phyloP scores from a whole-genome alignment of 2,888 invertebrate genomes.

The Polydrusus tereticollis region DNA sequence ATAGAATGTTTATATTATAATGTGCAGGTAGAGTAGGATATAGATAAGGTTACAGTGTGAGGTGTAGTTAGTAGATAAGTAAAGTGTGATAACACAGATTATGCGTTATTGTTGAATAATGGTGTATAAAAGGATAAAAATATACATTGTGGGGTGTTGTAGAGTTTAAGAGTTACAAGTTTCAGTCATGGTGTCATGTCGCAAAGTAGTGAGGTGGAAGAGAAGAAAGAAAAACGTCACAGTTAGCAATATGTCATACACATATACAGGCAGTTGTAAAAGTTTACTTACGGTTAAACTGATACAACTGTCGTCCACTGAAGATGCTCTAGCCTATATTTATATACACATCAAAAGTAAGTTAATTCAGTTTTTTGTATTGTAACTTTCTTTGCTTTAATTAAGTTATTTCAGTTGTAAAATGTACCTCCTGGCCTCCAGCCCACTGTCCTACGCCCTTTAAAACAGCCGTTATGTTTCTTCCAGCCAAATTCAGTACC shows the following conservation, averaged over 20 bases:
- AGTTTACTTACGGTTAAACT: conserved; percentile 56
- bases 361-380: neutral
- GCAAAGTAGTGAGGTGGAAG: conserved; percentile 24
- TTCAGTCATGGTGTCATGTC: neutral
- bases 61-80: too few species aligned
- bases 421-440: conserved; percentile 71
- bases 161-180: too few species aligned
- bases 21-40: neutral
- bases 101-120: too few species aligned
- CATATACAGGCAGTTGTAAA: conserved; percentile 54
- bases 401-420: neutral
- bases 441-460: conserved; percentile 95
- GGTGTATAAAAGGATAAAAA: neutral
- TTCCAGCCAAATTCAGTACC: conserved; percentile 83
- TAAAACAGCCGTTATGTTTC: conserved; percentile 86
- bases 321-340: conserved; percentile 11
- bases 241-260: conserved; percentile 29
- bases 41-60: neutral
- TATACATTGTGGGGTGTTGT: neutral
- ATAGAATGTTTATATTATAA: neutral
- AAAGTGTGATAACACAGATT: too few species aligned
- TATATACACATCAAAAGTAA: neutral
- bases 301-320: conserved; percentile 55
- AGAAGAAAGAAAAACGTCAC: conserved; percentile 39
- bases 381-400: neutral